Conservation (phyloP, 2,888 invertebrate species). For the Sympetrum striolatum region DNA sequence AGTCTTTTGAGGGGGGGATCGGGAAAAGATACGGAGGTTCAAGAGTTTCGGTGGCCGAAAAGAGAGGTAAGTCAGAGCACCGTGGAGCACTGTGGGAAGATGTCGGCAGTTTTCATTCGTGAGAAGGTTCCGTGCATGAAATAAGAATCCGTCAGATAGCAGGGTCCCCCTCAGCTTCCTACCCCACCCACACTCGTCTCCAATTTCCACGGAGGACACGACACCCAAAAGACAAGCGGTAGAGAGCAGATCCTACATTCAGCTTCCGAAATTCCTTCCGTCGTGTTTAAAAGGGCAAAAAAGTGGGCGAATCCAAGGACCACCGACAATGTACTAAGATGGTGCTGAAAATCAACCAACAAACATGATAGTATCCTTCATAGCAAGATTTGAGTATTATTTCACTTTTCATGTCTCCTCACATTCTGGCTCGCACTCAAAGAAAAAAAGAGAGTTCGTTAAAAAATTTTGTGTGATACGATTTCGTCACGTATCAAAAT, state of each 20-base stretch:
- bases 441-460: too few relatives aligned
- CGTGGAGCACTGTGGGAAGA: not conserved
- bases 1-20: not conserved
- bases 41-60: not conserved
- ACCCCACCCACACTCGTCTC: not conserved
- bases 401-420: too few relatives aligned
- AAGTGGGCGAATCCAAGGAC: not conserved
- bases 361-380: too few relatives aligned
- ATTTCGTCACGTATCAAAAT: too few relatives aligned
- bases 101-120: not conserved
- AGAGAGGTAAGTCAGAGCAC: not conserved
- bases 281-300: not conserved
- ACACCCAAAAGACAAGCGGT: not conserved
- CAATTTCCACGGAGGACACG: slow-evolving; percentile 3
- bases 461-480: too few relatives aligned
- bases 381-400: too few relatives aligned
- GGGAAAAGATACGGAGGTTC: not conserved
- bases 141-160: not conserved
- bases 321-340: not conserved
- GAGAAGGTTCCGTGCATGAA: slow-evolving; percentile 22
- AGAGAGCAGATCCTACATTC: not conserved
- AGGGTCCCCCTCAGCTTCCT: not conserved
- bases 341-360: too few relatives aligned
- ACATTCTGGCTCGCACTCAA: too few relatives aligned
- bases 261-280: not conserved